Evolutionary conservation across 2,113 vertebrate species (phyloP).

Genomic region (Cisticola juncidis): DNA sequence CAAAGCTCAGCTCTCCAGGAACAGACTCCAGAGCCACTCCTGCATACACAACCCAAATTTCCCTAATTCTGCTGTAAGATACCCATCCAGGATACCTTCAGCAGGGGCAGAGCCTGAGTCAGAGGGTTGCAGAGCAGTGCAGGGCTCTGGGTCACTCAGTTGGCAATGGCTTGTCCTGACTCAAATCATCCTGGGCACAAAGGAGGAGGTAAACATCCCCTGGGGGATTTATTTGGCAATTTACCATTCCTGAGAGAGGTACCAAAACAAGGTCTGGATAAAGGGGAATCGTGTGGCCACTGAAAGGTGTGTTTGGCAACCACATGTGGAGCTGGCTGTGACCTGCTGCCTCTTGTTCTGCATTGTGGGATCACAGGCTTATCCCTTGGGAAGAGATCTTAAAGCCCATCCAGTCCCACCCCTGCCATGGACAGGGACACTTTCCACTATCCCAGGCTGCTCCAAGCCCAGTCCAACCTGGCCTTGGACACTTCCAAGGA

Average conservation of each 20-base stretch:
- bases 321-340: not conserved
- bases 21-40: not conserved
- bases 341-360: not conserved
- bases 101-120: not conserved
- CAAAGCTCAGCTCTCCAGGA: not conserved
- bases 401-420: not conserved
- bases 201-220: not conserved
- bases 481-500: not conserved
- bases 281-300: not conserved
- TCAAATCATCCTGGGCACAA: not conserved
- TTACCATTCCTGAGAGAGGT: not conserved
- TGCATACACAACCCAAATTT: not conserved
- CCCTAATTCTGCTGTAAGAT: not conserved
- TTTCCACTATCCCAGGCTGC: rapidly evolving
- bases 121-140: not conserved
- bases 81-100: not conserved
- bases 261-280: rapidly evolving
- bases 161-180: not conserved
- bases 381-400: not conserved
- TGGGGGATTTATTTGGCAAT: rapidly evolving
- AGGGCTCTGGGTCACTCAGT: not conserved
- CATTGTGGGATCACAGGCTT: not conserved
- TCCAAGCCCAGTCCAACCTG: rapidly evolving
- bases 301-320: rapidly evolving
- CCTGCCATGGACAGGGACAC: not conserved